Evolutionary conservation across 2,888 invertebrate genomes (phyloP).

Genomic region (Apocheima hispidaria): DNA sequence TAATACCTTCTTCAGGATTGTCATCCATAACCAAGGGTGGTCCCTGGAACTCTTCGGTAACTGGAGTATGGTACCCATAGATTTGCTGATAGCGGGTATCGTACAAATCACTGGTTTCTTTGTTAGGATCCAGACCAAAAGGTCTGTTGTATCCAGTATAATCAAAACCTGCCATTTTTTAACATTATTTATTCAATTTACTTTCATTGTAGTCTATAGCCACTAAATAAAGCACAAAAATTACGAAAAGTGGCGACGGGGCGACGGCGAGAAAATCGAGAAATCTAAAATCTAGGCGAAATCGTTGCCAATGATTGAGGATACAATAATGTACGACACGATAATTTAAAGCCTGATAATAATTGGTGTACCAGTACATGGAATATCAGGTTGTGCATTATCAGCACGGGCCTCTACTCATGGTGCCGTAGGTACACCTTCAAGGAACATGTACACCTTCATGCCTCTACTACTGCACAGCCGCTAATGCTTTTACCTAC

Average conservation of each 20-base stretch:
- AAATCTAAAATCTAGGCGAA: too few species aligned
- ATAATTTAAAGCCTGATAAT: too few species aligned
- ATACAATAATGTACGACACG: too few species aligned
- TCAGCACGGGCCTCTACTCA: too few species aligned
- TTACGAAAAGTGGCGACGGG: neutral
- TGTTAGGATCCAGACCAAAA: slow-evolving; percentile 76
- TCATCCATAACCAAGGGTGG: slow-evolving; percentile 82
- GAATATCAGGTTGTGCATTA: too few species aligned
- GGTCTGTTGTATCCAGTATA: slow-evolving; percentile 77
- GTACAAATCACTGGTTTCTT: slow-evolving; percentile 78
- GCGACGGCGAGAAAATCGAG: too few species aligned
- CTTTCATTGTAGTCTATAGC: slow-evolving; percentile 32
- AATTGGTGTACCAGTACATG: too few species aligned
- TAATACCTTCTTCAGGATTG: slow-evolving; percentile 74
- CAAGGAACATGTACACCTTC: too few species aligned
- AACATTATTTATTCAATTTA: slow-evolving; percentile 25
- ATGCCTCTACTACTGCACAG: too few species aligned
- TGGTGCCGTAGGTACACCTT: too few species aligned
- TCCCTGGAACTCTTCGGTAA: slow-evolving; percentile 81
- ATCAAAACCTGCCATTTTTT: slow-evolving; percentile 81
- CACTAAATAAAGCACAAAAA: slow-evolving; percentile 28
- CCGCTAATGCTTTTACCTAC: too few species aligned
- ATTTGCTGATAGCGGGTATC: slow-evolving; percentile 83
- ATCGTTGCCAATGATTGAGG: too few species aligned
- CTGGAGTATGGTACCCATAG: slow-evolving; percentile 80